phyloP scores from a whole-genome alignment of 2,888 invertebrate species.

The Vanessa cardui region DNA sequence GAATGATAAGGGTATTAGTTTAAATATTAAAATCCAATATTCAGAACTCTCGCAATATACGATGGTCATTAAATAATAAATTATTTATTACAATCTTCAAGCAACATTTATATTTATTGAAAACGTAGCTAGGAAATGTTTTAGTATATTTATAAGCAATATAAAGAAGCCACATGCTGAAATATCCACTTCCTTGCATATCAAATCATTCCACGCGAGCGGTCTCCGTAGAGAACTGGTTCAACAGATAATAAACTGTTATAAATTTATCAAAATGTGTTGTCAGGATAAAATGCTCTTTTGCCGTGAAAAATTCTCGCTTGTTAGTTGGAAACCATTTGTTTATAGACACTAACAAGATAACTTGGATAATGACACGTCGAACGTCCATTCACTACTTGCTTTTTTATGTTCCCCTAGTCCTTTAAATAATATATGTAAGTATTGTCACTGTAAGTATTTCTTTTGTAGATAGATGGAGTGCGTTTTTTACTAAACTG shows the following conservation, averaged over 20 bases:
- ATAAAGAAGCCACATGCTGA: constrained; percentile 25
- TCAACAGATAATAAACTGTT: constrained; percentile 35
- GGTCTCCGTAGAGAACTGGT: constrained; percentile 30
- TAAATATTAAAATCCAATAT: too few species aligned
- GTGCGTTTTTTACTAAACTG: too few species aligned
- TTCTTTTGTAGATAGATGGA: too few species aligned
- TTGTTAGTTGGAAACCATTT: constrained; percentile 42
- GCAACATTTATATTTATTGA: background rate
- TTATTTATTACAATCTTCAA: too few species aligned
- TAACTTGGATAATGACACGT: constrained; percentile 39
- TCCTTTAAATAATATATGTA: background rate
- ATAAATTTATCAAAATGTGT: constrained; percentile 38
- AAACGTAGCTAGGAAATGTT: too few species aligned
- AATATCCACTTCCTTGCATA: constrained; percentile 33
- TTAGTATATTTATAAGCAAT: constrained; percentile 3
- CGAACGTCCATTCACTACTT: constrained; percentile 20
- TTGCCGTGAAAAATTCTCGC: constrained; percentile 40
- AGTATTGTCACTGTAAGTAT: too few species aligned
- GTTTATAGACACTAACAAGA: constrained; percentile 41
- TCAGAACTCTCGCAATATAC: too few species aligned
- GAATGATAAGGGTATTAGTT: too few species aligned
- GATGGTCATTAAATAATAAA: too few species aligned
- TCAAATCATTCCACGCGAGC: constrained; percentile 36
- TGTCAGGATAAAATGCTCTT: constrained; percentile 31
- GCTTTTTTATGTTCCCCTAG: constrained; percentile 8